Base-by-base conservation (phyloP, 1,140 invertebrate genomes). In the Drosophila sturtevanti region DNA sequence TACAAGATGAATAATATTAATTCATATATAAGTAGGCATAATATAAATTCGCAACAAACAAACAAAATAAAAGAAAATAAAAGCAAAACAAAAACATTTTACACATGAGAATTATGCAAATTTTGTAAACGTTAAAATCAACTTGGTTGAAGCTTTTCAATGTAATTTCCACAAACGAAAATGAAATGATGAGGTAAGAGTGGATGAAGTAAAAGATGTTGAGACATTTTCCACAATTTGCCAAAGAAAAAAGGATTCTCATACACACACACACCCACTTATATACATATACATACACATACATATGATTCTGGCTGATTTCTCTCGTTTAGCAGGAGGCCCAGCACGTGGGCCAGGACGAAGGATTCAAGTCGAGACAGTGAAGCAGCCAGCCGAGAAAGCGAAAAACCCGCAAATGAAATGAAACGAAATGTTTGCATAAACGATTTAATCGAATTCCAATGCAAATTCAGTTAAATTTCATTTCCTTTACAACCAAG, bases 391-490 rank as follows among this genome's bases (percentile, higher is more conserved):
- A 63, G 60, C 61, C 56, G 77, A 76, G 74, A 81, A 87, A 82
- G 79, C 79, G 79, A 79, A 82, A 89, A 77, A 87, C 72, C 84
- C 84, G 76, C 79, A 86, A 90, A 90, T 89, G 80, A 86, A 91
- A 91, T 80, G 87, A 90, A 91, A 89, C 90, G 90, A 91, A 91
- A 90, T 91, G 90, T 91, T 91, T 91, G 90, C 90, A 91, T 91
- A 91, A 91, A 91, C 90, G 90, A 91, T 91, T 91, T 91, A 91
- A 91, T 91, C 90, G 90, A 91, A 91, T 91, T 91, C 90, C 90
- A 91, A 91, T 91, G 90, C 90, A 91, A 91, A 91, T 91, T 91
- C 86, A 89, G 69, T 89, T 91, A 90, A 91, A 91, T 91, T 90
- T 91, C 77, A 91, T 91, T 91, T 90, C 90, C 90, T 77, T 31